Percentiles rank a stretch among this genome's conserved stretches.
These are phyloP conservation scores for Xenentodon cancila DNA, from an alignment of 2,797 vertebrate species.

Conservation along the genomic window DNA sequence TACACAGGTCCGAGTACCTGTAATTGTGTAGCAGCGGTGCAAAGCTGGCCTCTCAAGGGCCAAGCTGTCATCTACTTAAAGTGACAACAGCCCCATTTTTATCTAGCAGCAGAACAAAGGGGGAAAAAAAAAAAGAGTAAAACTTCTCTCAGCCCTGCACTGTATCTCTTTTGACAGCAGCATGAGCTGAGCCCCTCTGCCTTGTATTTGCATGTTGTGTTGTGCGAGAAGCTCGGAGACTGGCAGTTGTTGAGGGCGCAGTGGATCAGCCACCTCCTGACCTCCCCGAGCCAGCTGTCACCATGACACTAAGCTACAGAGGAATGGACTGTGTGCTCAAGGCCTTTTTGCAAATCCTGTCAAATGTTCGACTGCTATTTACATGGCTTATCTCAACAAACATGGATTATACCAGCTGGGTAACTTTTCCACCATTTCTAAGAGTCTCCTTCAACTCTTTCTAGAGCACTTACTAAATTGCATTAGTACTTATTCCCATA, in stretches of 20 bases:
- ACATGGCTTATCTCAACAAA: conserved; percentile 84
- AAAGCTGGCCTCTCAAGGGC: conserved; percentile 90
- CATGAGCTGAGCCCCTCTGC: conserved; percentile 57
- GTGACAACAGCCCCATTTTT: conserved; percentile 87
- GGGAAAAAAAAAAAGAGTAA: conserved; percentile 34
- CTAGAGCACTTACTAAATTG: conserved; percentile 57
- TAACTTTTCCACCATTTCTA: conserved; percentile 73
- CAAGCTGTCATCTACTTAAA: conserved; percentile 95
- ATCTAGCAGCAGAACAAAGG: conserved; percentile 59
- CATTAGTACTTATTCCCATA: conserved; percentile 62
- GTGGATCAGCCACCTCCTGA: conserved; percentile 76
- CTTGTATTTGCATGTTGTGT: conserved; percentile 70
- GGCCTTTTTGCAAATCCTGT: conserved; percentile 82
- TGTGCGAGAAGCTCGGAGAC: conserved; percentile 43
- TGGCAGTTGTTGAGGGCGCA: conserved; percentile 66
- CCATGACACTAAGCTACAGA: conserved; percentile 81
- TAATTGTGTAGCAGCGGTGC: conserved; percentile 93
- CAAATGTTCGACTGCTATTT: conserved; percentile 83
- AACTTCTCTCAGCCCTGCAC: conserved; percentile 43
- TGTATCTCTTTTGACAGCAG: conserved; percentile 68
- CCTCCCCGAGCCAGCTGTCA: conserved; percentile 83
- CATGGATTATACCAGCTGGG: conserved; percentile 77
- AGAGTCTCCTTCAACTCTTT: conserved; percentile 59
- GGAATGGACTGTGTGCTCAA: conserved; percentile 76
- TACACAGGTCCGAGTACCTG: conserved; percentile 94